Evolutionary conservation across 2,797 vertebrate genomes (phyloP), one percentile per base, ranked within the genome.

Genomic region (Arrhamphus sclerolepis): DNA sequence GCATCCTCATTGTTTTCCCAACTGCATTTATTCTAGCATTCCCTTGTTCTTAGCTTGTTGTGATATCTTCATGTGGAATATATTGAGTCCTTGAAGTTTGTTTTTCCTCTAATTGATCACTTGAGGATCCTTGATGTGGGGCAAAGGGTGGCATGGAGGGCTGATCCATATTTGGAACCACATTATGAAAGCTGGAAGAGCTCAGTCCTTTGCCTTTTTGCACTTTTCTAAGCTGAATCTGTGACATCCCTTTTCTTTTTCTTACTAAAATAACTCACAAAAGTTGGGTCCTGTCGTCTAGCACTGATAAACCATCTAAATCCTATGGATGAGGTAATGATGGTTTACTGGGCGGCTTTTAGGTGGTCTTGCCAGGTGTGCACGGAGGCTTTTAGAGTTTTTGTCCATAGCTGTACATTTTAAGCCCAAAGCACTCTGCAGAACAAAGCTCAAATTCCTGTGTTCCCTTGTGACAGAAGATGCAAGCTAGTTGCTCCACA

Each of bases 151-250:
- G 59, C 62, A 61, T 14, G 38, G 51, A 73, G 62, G 63, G 54
- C 62, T 58, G 58, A 53, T 76, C 63, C 13, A 20, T 63, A 69
- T 81, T 72, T 72, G 51, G 17, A 48, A n/a, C 38, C 28, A 26
- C n/a, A 55, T 84, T 80, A 74, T 83, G 61, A 84, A 91, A 86
- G 77, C 76, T 80, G 69, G 6, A 79, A 78, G 62, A 70, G 56
- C 64, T 68, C 42, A 39, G 21, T 69, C 42, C 31, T 56, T 72
- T 60, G n/a, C 2, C 42, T 29, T 50, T 65, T 24, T 64, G 56
- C 29, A 24, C 29, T 53, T 13, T 38, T 38, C 1, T 53, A 7
- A 51, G 60, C 71, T 77, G 71, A 66, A 78, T 80, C 69, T 80
- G 70, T 70, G 53, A 38, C 34, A 14, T 38, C 13, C 34, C 11